Evolutionary conservation across 2,797 vertebrate genomes (phyloP).

Genomic region (Florisuga fusca): DNA sequence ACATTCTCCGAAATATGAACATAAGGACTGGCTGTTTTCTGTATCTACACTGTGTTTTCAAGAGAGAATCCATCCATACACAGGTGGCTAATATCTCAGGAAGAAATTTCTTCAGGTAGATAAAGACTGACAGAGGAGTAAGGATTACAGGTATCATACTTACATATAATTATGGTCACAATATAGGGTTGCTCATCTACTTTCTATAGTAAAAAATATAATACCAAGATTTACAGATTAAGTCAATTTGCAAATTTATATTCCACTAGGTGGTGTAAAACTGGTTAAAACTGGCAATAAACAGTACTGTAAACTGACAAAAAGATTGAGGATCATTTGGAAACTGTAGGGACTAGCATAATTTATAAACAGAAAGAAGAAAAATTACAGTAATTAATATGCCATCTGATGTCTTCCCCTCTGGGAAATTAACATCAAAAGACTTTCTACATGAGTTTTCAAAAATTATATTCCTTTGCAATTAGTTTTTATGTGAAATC

Average conservation of each 20-base stretch:
- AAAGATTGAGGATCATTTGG: neutral
- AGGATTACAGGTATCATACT: neutral
- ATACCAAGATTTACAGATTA: neutral
- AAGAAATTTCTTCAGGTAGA: neutral
- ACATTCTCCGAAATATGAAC: neutral
- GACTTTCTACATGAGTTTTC: neutral
- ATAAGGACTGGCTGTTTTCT: neutral
- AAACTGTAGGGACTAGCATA: neutral
- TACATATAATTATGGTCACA: neutral
- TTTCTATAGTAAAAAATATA: neutral
- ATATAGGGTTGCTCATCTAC: neutral
- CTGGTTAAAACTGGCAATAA: neutral
- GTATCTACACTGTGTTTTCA: neutral
- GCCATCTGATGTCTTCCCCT: neutral
- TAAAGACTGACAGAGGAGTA: neutral
- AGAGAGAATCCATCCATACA: neutral
- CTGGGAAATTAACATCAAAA: slow-evolving; percentile 47
- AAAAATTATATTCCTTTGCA: slow-evolving; percentile 15
- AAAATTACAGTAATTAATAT: slow-evolving; percentile 50
- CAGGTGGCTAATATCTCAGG: neutral
- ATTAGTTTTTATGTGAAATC: neutral
- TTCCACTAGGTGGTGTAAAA: neutral
- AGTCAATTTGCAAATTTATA: neutral
- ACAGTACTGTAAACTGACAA: neutral
- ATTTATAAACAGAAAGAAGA: neutral